Evolutionary conservation across 2,888 invertebrate genomes (phyloP), one percentile per base, ranked within the genome.

Genomic region (Polydrusus tereticollis): DNA sequence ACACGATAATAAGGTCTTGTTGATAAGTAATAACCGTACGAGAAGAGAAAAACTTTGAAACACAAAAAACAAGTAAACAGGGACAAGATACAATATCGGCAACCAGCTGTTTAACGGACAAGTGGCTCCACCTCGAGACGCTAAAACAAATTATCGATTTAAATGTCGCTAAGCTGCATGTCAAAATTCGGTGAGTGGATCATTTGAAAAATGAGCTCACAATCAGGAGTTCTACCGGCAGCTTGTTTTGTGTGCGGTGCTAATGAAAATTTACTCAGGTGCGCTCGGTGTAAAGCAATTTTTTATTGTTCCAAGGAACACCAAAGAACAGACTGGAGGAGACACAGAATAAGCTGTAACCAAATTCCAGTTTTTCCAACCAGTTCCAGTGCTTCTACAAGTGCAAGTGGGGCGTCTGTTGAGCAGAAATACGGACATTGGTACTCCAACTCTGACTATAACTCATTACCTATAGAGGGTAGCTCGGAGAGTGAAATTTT

Each of bases 281-380:
- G 95, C 85, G 89, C 90, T 77, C 89, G 92, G 78, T 95, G 95
- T 84, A 91, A 92, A 82, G 86, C 85, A 72, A 88, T 90, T 60
- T 92, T 90, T 85, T 95, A 95, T 85, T 95, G 95, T 86, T 92
- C 91, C 72, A 92, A 90, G 78, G 91, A 91, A 75, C 95, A 95
- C 84, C 95, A 95, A 85, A 90, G 89, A 76, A 87, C 89, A 80
- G 93, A 95, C 83, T 95, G 94, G 94, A 91, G 90, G 82, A 88
- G 87, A 77, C 95, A 95, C 82, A 94, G 91, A 58, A 36, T 66
- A 43, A 66, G 41, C 20, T 78, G 79, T 72, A 76, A 66, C 43
- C 76, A 75, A 62, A 18, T 45, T 57, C 2, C 59, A 16, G 57
- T 73, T 60, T 20, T 50, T 52, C 8, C 45, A 21, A 23, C 12